A percentile compares a stretch with the other conserved stretches of the same genome.
phyloP scores from a whole-genome alignment of 1,140 invertebrate species.

The Wasmannia auropunctata region DNA sequence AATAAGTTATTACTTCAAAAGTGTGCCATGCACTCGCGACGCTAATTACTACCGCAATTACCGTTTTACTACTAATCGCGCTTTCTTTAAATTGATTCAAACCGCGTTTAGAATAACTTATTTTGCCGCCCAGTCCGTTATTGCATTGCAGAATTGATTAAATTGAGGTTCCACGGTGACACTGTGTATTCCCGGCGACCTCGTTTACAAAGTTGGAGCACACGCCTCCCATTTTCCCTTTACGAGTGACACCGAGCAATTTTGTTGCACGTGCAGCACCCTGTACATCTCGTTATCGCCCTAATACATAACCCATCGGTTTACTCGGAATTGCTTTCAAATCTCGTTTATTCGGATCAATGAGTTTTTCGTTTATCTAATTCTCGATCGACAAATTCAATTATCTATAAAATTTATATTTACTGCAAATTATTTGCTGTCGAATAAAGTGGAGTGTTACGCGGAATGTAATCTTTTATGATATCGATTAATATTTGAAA shows the following conservation, averaged over 20 bases:
- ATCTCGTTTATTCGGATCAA: background rate
- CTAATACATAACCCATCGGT: background rate
- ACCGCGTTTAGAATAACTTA: background rate
- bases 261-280: conserved; percentile 30
- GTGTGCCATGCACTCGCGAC: background rate
- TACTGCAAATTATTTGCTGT: background rate
- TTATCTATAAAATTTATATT: background rate
- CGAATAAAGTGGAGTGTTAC: background rate
- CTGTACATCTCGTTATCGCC: conserved; percentile 14
- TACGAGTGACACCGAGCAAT: conserved; percentile 37
- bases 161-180: conserved; percentile 20
- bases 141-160: conserved; percentile 11
- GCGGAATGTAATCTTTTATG: background rate
- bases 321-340: background rate
- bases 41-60: background rate
- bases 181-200: conserved; percentile 22
- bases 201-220: conserved; percentile 55
- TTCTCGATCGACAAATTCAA: background rate
- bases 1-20: background rate
- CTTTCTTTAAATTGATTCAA: background rate
- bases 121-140: background rate
- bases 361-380: background rate
- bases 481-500: background rate
- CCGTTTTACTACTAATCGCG: too few relatives aligned
- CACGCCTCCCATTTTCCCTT: conserved; percentile 28